phyloP scores from a whole-genome alignment of 2,113 vertebrate genomes.

The Nettapus auritus region DNA sequence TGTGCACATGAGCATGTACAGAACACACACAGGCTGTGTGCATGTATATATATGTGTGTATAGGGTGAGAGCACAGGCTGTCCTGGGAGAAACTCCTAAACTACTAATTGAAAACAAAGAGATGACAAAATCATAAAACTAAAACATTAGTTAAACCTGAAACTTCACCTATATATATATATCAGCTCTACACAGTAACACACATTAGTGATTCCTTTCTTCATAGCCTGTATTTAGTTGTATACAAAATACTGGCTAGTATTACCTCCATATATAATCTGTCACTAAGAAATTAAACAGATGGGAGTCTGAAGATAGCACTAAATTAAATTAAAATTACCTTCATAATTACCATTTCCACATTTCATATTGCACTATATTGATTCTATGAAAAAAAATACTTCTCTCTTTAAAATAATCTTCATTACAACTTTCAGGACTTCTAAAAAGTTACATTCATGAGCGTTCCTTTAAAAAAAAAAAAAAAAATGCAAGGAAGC shows the following conservation, averaged over 20 bases:
- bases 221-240: neutral
- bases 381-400: neutral
- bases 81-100: neutral
- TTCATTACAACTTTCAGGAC: neutral
- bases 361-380: neutral
- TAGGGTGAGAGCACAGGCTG: neutral
- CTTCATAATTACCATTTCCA: slow-evolving; percentile 1
- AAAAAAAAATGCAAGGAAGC: neutral
- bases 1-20: accelerated
- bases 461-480: neutral
- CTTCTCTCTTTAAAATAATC: neutral
- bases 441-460: neutral
- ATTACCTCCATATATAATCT: neutral
- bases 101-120: neutral
- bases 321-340: slow-evolving; percentile 17
- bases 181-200: neutral
- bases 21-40: neutral
- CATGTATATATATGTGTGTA: accelerated
- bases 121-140: neutral
- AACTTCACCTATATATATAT: neutral
- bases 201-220: neutral
- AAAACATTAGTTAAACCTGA: neutral
- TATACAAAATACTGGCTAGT: neutral
- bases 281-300: neutral
- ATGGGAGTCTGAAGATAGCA: neutral